Conservation (phyloP, 2,113 vertebrate genomes). For the Chrysemys picta region DNA sequence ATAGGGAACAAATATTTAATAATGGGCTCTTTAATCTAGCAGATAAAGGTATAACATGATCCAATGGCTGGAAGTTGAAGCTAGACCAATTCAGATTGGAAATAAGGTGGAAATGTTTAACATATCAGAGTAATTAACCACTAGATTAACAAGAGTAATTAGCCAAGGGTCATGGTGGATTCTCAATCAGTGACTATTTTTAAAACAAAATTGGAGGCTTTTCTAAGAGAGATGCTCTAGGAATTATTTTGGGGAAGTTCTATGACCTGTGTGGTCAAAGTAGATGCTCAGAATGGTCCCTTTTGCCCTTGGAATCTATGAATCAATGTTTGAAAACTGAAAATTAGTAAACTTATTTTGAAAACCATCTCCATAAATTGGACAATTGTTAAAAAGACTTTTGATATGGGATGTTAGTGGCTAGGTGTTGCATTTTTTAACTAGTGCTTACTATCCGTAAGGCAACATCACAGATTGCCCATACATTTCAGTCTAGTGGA, state of each 20-base stretch:
- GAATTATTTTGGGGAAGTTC: conserved; percentile 14
- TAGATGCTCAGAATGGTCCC: not conserved
- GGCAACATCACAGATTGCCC: too few relatives aligned
- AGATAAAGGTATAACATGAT: conserved; percentile 39
- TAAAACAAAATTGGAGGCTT: conserved; percentile 29
- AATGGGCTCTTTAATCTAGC: conserved; percentile 20
- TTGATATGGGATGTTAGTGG: too few relatives aligned
- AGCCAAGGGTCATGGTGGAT: conserved; percentile 58
- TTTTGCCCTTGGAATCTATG: not conserved
- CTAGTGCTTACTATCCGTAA: too few relatives aligned
- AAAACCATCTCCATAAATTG: not conserved
- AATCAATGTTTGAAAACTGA: not conserved
- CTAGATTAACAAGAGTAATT: conserved; percentile 51
- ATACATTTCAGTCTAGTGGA: too few relatives aligned
- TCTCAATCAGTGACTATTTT: conserved; percentile 3
- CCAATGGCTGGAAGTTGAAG: not conserved
- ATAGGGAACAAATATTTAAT: conserved; percentile 6
- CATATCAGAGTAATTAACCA: conserved; percentile 19
- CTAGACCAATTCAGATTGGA: conserved; percentile 18
- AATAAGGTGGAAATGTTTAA: conserved; percentile 5
- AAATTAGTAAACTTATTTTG: not conserved
- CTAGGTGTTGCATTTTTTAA: too few relatives aligned
- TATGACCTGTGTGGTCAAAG: not conserved
- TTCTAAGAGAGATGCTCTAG: conserved; percentile 30
- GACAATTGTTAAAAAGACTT: too few relatives aligned